A percentile compares a stretch with the other conserved stretches of the same genome.
Conservation (phyloP, 2,888 invertebrate species). For the Parthenolecanium corni region DNA sequence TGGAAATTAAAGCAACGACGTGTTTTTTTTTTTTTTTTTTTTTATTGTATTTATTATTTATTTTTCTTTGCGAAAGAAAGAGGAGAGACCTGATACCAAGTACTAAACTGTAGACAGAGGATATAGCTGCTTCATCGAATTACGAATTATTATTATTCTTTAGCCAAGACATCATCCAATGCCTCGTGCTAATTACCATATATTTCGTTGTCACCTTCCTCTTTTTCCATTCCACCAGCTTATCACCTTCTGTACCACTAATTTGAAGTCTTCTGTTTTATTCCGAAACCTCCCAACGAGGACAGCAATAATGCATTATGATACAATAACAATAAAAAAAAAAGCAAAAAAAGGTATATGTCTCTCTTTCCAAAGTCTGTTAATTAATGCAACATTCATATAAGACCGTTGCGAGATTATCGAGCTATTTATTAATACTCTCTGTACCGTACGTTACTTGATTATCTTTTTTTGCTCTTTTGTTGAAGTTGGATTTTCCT, state of each 20-base stretch:
- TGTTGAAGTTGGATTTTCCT: not conserved
- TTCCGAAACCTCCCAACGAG: not conserved
- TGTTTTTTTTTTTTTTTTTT: not conserved
- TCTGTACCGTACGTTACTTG: not conserved
- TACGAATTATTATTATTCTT: not conserved
- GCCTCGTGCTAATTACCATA: conserved; percentile 13
- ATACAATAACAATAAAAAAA: conserved; percentile 12
- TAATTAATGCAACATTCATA: not conserved
- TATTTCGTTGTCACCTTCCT: conserved; percentile 17
- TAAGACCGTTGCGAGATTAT: conserved; percentile 1
- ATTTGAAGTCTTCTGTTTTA: not conserved
- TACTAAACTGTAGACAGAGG: not conserved
- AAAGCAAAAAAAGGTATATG: not conserved
- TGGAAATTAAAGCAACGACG: not conserved
- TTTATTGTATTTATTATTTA: not conserved
- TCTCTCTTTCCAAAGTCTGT: not conserved
- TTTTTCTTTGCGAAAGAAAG: not conserved
- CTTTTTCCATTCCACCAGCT: too few species aligned
- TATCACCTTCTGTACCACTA: not conserved
- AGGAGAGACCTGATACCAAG: not conserved
- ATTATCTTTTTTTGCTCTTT: not conserved
- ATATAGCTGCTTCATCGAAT: not conserved
- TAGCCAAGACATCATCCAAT: not conserved
- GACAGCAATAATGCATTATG: conserved; percentile 7
- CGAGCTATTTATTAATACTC: conserved; percentile 1